Base-by-base conservation (phyloP, 1,140 invertebrate genomes). In the Hydropsyche tenuis region DNA sequence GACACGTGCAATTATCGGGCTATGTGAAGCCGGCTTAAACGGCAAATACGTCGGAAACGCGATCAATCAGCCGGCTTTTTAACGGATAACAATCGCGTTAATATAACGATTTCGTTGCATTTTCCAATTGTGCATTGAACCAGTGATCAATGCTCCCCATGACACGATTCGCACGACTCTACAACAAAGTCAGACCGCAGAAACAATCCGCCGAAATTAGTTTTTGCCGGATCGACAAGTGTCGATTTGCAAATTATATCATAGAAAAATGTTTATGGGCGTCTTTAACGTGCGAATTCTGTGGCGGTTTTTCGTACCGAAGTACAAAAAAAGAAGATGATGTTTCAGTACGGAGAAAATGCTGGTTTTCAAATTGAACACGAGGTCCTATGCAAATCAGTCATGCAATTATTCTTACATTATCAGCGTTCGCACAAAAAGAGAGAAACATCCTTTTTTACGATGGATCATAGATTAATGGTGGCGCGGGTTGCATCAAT, bases 371-470 rank as follows among this genome's bases (percentile, higher is more conserved):
- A 43, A 30, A 68, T 48, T 68, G 65, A 68, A 68, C 65, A 68
- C 65, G 65, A 68, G 65, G 65, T 68, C 65, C 45, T 68, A 68
- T 68, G 65, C 65, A 68, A 68, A 68, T 68, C 12, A 48, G 22
- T 16, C 11, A 68, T 37, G 30, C 37, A 43, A 51, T 68, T 68
- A 68, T 68, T 51, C 65, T 51, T 27, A 68, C 14, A 42, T 68
- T 68, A 43, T 43, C 65, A 25, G 27, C 65, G 37, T 68, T 68
- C 23, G 14, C 12, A 68, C 25, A 68, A 68, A 68, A 68, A 68
- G 16, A 23, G 43, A 68, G 46, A 68, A 11, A 68, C 43, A 25
- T 68, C 56, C 20, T 18, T 5, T 18, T 22, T 22, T 56, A 37
- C 30, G 9, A 37, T 9, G 9, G 30, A 37, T 37, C 30, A 37